These are phyloP conservation scores for Xanthia icteritia DNA, from an alignment of 2,888 invertebrate species.

Conservation along the genomic window DNA sequence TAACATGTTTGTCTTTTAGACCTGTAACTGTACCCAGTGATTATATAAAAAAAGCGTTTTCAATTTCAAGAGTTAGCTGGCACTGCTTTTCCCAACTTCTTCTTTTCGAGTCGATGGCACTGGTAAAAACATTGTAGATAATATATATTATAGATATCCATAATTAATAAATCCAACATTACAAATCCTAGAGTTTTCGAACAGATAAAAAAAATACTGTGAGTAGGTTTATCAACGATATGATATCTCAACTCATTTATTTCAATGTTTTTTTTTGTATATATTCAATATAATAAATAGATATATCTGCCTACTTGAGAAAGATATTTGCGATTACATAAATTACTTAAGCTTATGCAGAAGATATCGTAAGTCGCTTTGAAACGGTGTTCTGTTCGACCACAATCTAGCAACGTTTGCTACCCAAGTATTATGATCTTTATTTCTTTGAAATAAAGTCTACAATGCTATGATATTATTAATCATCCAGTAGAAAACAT, in stretches of 20 bases:
- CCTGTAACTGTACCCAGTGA: not conserved
- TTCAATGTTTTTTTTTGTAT: not conserved
- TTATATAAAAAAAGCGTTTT: not conserved
- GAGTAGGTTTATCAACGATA: not conserved
- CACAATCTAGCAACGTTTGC: slow-evolving; percentile 16
- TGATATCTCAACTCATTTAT: not conserved
- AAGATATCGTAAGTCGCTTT: slow-evolving; percentile 7
- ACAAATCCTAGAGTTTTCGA: not conserved
- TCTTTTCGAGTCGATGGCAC: too few relatives aligned
- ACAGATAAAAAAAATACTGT: slow-evolving; percentile 6
- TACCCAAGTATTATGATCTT: slow-evolving; percentile 44
- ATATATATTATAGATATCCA: too few relatives aligned
- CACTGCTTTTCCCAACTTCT: slow-evolving; percentile 1
- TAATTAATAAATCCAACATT: not conserved
- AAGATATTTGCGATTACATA: slow-evolving; percentile 1
- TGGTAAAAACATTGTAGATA: too few relatives aligned
- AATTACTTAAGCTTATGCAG: not conserved
- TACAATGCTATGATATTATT: slow-evolving; percentile 26
- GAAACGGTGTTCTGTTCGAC: not conserved
- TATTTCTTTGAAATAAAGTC: slow-evolving; percentile 44
- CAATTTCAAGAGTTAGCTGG: slow-evolving; percentile 6
- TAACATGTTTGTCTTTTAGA: slow-evolving; percentile 6
- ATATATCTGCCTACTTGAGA: not conserved
- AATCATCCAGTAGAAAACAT: slow-evolving; percentile 8
- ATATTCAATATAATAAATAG: not conserved